Evolutionary conservation across 2,888 invertebrate species (phyloP).

Genomic region (Pelosia muscerda): DNA sequence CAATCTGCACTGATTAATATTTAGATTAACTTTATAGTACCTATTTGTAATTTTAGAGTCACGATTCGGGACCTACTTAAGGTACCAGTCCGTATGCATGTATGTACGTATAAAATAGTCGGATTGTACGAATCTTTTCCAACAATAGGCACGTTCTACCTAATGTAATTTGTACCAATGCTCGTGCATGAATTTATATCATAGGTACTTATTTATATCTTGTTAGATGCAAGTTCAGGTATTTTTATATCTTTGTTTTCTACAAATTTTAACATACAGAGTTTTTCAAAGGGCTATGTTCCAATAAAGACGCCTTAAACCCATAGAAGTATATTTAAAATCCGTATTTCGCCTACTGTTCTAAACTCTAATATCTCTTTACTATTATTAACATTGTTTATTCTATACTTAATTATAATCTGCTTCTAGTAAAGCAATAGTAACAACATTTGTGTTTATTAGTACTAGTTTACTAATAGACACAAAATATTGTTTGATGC

Average conservation of each 20-base stretch:
- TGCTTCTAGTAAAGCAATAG: too few relatives aligned
- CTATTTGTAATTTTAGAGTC: conserved; percentile 22
- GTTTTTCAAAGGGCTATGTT: too few relatives aligned
- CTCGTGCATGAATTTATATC: background rate
- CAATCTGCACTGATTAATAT: conserved; percentile 19
- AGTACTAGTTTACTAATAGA: background rate
- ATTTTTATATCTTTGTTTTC: too few relatives aligned
- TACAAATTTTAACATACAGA: too few relatives aligned
- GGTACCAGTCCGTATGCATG: background rate
- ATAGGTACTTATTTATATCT: background rate
- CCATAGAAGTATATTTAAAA: too few relatives aligned
- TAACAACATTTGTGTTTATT: too few relatives aligned
- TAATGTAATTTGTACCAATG: background rate
- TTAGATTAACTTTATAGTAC: conserved; percentile 22
- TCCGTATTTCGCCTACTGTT: too few relatives aligned
- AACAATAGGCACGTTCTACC: background rate
- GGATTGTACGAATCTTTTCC: background rate
- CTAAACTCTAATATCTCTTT: too few relatives aligned
- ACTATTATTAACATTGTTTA: too few relatives aligned
- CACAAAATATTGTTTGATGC: background rate
- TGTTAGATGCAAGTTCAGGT: too few relatives aligned
- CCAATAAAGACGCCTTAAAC: too few relatives aligned
- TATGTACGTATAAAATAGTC: background rate
- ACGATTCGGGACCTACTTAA: conserved; percentile 16
- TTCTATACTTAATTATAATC: too few relatives aligned